These are phyloP conservation scores for Podiceps cristatus DNA, from an alignment of 2,113 vertebrate genomes.

Conservation along the genomic window DNA sequence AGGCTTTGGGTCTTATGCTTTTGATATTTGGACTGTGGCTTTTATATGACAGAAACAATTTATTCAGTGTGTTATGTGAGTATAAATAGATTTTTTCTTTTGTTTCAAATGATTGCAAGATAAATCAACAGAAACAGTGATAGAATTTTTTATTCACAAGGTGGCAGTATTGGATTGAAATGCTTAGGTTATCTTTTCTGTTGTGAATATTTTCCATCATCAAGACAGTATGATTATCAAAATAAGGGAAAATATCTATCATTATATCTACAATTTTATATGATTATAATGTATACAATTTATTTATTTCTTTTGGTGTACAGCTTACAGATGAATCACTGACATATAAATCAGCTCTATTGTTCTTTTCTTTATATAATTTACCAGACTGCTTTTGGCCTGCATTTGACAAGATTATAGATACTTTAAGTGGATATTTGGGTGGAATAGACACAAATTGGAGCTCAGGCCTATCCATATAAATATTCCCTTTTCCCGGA, in stretches of 20 bases:
- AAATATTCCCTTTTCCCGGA: neutral
- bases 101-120: neutral
- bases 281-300: neutral
- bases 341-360: neutral
- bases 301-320: neutral
- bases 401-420: neutral
- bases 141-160: slow-evolving; percentile 51
- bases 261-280: neutral
- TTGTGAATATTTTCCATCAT: neutral
- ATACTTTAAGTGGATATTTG: neutral
- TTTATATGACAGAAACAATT: slow-evolving; percentile 51
- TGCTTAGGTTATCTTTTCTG: neutral
- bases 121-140: neutral
- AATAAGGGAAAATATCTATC: neutral
- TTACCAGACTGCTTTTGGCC: neutral
- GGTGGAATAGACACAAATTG: neutral
- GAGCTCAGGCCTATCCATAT: neutral
- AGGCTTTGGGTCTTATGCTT: slow-evolving; percentile 56
- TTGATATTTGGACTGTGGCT: slow-evolving; percentile 55
- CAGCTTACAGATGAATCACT: neutral
- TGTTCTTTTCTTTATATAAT: neutral
- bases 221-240: neutral
- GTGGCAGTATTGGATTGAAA: slow-evolving; percentile 65
- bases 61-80: slow-evolving; percentile 41
- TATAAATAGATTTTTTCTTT: neutral